Evolutionary conservation across 2,113 vertebrate genomes (phyloP), one percentile per base, ranked within the genome.

Genomic region (Perca flavescens): DNA sequence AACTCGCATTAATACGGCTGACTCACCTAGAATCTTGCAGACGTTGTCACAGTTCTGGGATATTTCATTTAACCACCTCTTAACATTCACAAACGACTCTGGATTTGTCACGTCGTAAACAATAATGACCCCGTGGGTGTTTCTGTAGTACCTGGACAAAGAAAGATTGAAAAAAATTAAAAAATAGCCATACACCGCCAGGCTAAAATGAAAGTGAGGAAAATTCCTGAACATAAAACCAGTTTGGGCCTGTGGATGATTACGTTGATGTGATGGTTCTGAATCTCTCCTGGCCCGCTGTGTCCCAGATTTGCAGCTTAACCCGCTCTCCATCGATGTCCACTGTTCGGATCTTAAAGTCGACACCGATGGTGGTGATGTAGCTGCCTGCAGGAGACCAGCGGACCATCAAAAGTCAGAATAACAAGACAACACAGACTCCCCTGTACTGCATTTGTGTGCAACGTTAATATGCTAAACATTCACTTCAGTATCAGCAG

Each of bases 261-360:
- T 92, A 96, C 96, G 96, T 96, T 1, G 96, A 97, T 1, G 96
- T 97, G 92, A 96, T 96, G 78, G 96, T 97, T 13, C 96, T 79
- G 89, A 97, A 97, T 10, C 96, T 74, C 88, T 97, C 96, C 90
- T 97, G 96, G 0, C 96, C 96, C 0, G 96, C 96, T 0, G 96
- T 96, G 93, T 97, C 96, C 96, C 96, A 97, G 92, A 97, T 96
- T 91, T 97, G 96, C 46, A 97, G 94, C 78, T 96, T 96, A 34
- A 97, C 95, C 22, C 95, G 92, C 87, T 96, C 95, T 2, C 96
- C 96, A 0, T 95, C 93, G 1, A 97, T 95, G 52, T 96, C 96
- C 14, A 97, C 93, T 0, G 96, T 97, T 5, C 96, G 93, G 69
- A 97, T 96, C 89, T 96, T 96, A 47, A 97, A 97, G 89, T 97